Evolutionary conservation across 2,113 vertebrate species (phyloP), one percentile per base, ranked within the genome.

Genomic region (Bucco capensis): DNA sequence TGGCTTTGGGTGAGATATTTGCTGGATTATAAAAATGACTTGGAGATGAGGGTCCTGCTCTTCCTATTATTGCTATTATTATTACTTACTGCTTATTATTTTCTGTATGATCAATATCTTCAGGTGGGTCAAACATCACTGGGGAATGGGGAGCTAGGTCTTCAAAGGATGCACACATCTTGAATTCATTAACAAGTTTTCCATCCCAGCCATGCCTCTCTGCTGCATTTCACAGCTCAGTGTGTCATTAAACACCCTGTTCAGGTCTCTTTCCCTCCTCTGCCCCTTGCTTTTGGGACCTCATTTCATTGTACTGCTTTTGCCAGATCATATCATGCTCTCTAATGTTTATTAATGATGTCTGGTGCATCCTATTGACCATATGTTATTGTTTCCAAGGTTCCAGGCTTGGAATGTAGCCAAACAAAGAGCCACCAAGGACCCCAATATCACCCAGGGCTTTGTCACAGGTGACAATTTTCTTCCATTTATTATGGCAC

Each of bases 1-100:
- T 38, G 88, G 83, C 79, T 94, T 92, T 92, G 78, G 87, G 65
- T 85, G 90, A 86, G 86, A 83, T 91, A 90, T 86, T 76, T 92
- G 62, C 72, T 83, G 93, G 73, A 95, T 92, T 95, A 92, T 76
- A 90, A 96, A 95, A 94, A 92, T 95, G 95, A 95, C 94, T 95
- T 87, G 58, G 85, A 93, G 80, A 94, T 83, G 73, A 94, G 47
- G 74, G 92, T 94, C 91, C 28, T 77, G 73, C 80, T 90, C 89
- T 82, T 85, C 69, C 76, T 82, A 91, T 95, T 94, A 95, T 93
- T 95, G 21, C 73, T 75, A 92, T 89, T 95, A 83, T 90, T 96
- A 95, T 94, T 94, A 83, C 76, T 93, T 94, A 90, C 81, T 84
- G 66, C 88, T 66, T 93, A 86, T 85, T 94, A 87, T 93, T 96